Percentiles rank a stretch among this genome's conserved stretches.
Conservation (phyloP, 2,888 invertebrate genomes). For the Drosophila anomelani region DNA sequence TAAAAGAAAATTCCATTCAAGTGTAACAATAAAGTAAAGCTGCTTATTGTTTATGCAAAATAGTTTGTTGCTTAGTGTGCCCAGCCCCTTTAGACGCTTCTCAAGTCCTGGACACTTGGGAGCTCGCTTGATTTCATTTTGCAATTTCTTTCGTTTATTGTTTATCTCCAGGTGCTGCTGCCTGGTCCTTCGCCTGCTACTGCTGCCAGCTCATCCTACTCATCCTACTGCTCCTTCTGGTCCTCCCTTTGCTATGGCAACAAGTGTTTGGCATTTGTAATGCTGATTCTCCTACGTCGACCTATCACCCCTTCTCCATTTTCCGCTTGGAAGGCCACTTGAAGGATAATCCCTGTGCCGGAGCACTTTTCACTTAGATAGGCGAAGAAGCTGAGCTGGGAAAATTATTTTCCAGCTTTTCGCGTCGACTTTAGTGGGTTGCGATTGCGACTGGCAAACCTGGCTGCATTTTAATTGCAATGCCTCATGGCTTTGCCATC, state of each 20-base stretch:
- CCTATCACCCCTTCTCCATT: conserved; percentile 15
- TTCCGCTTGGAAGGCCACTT: conserved; percentile 44
- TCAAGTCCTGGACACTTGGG: conserved; percentile 9
- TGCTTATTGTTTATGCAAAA: conserved; percentile 3
- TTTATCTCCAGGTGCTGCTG: conserved; percentile 20
- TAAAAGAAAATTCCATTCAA: not conserved
- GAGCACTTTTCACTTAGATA: conserved; percentile 45
- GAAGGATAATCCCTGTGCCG: conserved; percentile 38
- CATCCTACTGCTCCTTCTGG: not conserved
- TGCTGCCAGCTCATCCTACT: not conserved
- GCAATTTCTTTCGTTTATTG: conserved; percentile 36
- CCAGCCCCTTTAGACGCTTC: conserved; percentile 3
- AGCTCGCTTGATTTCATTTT: conserved; percentile 41
- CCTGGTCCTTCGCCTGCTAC: not conserved
- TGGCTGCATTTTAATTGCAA: conserved; percentile 51
- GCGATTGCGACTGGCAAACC: conserved; percentile 42
- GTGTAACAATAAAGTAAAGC: not conserved
- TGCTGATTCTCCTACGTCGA: conserved; percentile 18
- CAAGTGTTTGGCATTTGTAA: conserved; percentile 38
- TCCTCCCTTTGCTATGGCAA: conserved; percentile 20
- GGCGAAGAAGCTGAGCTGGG: conserved; percentile 45
- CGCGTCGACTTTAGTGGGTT: conserved; percentile 17
- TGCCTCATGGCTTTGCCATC: not conserved
- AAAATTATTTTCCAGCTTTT: conserved; percentile 65
- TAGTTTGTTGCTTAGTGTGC: conserved; percentile 2